phyloP scores from a whole-genome alignment of 2,888 invertebrate genomes.

The Cantharis rufa region DNA sequence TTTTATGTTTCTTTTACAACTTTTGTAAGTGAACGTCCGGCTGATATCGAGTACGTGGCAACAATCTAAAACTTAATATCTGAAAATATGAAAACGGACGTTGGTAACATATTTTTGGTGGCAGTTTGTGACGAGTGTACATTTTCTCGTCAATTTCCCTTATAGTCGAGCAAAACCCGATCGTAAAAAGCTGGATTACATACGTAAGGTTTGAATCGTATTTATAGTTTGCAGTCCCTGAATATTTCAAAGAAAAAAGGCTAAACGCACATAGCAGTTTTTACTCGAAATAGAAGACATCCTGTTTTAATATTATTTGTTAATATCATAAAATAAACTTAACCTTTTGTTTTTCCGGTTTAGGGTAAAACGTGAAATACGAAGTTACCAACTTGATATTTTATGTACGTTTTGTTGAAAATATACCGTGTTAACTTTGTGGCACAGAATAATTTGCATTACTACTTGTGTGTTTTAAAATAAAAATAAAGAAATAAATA shows the following conservation, averaged over 20 bases:
- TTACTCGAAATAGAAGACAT: not conserved
- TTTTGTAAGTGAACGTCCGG: not conserved
- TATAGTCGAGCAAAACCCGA: slow-evolving; percentile 34
- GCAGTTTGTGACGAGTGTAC: slow-evolving; percentile 40
- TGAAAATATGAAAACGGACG: slow-evolving; percentile 2
- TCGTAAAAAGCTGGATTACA: slow-evolving; percentile 36
- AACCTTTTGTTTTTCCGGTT: not conserved
- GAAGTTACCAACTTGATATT: not conserved
- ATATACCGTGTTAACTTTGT: not conserved
- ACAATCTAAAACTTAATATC: not conserved
- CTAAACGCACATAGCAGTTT: not conserved
- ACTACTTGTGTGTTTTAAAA: not conserved
- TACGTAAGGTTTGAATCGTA: slow-evolving; percentile 7
- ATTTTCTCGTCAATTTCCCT: slow-evolving; percentile 42
- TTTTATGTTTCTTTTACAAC: not conserved
- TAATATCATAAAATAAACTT: not conserved
- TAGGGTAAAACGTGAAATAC: not conserved
- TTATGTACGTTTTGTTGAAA: not conserved
- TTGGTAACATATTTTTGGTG: slow-evolving; percentile 24
- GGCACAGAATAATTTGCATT: not conserved
- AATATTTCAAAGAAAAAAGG: not conserved
- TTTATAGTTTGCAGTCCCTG: slow-evolving; percentile 19
- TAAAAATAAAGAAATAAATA: not conserved
- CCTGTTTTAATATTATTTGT: not conserved
- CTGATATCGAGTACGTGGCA: not conserved